phyloP scores from a whole-genome alignment of 2,797 vertebrate genomes.

The Hypotaenidia philippensis region DNA sequence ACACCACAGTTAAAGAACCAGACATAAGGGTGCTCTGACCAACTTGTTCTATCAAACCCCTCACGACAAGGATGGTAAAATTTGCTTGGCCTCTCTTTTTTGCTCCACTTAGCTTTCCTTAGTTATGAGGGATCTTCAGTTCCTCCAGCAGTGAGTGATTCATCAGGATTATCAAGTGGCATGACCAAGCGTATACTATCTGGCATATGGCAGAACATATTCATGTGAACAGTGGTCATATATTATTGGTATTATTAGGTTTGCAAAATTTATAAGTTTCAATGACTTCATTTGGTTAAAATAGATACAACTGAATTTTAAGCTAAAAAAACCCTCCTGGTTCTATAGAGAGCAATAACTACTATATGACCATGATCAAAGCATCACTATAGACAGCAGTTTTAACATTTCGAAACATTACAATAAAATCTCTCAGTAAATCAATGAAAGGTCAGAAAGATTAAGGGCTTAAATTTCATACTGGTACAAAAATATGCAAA shows the following conservation, averaged over 20 bases:
- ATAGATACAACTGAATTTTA: conserved; percentile 8
- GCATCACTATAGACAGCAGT: not conserved
- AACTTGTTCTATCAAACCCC: not conserved
- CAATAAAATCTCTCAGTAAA: not conserved
- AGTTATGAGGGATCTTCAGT: not conserved
- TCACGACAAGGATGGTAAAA: not conserved
- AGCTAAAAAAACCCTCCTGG: not conserved
- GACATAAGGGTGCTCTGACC: not conserved
- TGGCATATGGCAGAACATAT: not conserved
- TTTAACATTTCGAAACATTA: not conserved
- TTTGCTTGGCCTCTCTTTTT: not conserved
- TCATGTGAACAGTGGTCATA: not conserved
- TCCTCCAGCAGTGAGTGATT: not conserved
- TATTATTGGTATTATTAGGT: not conserved
- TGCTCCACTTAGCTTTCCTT: not conserved
- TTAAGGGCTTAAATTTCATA: not conserved
- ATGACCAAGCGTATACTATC: not conserved
- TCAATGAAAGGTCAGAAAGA: not conserved
- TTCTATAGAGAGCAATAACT: not conserved
- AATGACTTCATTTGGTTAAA: not conserved
- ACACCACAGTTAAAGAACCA: not conserved
- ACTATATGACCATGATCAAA: not conserved
- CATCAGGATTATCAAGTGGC: not conserved
- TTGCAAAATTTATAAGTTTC: not conserved
- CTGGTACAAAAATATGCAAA: not conserved